These are phyloP conservation scores for Menura novaehollandiae DNA, from an alignment of 2,113 vertebrate genomes.

Conservation along the genomic window DNA sequence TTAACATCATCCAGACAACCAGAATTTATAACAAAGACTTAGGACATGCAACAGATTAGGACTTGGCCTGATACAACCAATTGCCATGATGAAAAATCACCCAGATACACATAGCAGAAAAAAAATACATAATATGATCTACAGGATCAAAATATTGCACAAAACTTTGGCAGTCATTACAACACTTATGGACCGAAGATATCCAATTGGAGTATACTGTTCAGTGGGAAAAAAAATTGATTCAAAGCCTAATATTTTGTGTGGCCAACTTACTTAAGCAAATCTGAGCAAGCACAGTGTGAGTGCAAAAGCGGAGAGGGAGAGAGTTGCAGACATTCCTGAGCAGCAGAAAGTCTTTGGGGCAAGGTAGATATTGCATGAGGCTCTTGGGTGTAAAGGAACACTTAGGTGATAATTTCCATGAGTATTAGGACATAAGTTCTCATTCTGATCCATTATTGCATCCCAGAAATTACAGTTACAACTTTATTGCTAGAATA, in stretches of 20 bases:
- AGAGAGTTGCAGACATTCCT: not conserved
- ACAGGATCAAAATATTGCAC: not conserved
- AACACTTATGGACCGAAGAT: not conserved
- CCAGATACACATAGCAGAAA: not conserved
- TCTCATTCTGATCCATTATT: not conserved
- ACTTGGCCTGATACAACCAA: not conserved
- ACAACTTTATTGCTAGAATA: not conserved
- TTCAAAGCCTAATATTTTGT: not conserved
- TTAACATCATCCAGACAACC: not conserved
- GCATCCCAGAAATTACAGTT: not conserved
- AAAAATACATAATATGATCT: not conserved
- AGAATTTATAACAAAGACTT: not conserved
- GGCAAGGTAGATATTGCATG: not conserved
- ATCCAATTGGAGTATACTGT: not conserved
- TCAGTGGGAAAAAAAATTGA: not conserved
- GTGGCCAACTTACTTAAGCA: not conserved
- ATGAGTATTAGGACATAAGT: not conserved
- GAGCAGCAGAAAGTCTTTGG: not conserved
- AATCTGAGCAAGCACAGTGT: not conserved
- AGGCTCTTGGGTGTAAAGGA: not conserved
- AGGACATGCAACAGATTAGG: not conserved
- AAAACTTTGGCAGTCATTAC: not conserved
- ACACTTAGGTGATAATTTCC: not conserved
- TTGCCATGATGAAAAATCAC: not conserved
- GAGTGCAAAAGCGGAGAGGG: rapidly evolving